Conservation (phyloP, 2,797 vertebrate genomes). For the Yasuhikotakia modesta region DNA sequence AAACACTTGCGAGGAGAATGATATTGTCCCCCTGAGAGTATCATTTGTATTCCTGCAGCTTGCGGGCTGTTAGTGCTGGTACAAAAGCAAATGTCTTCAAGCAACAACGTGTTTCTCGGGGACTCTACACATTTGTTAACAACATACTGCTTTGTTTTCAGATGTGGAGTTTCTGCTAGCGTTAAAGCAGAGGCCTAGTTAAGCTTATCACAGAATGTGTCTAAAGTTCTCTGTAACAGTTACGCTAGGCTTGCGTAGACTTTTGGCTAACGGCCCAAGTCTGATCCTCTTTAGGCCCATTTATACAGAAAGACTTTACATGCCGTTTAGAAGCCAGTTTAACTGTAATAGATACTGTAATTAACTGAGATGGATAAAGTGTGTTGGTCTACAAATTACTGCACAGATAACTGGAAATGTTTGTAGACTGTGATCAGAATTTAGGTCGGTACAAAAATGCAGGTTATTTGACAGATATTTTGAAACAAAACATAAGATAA, state of each 20-base stretch:
- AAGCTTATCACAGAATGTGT: not conserved
- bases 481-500: too few relatives aligned
- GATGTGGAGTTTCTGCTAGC: not conserved
- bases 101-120: slow-evolving; percentile 24
- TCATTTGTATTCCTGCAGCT: slow-evolving; percentile 26
- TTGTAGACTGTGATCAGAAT: too few relatives aligned
- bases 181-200: slow-evolving; percentile 15
- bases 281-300: not conserved
- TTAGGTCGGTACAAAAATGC: too few relatives aligned
- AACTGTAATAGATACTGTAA: not conserved
- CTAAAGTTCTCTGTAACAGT: not conserved
- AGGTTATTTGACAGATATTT: too few relatives aligned
- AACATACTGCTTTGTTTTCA: slow-evolving; percentile 22
- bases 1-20: slow-evolving; percentile 14
- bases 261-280: not conserved
- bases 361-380: too few relatives aligned
- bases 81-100: slow-evolving; percentile 33
- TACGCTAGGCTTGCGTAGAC: not conserved
- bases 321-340: not conserved
- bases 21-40: slow-evolving; percentile 8
- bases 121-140: slow-evolving; percentile 8
- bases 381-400: not conserved
- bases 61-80: slow-evolving; percentile 17
- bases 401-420: not conserved
- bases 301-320: not conserved